Percentiles rank a stretch among this genome's conserved stretches.
Conservation (phyloP, 2,113 vertebrate genomes). For the Parus major region DNA sequence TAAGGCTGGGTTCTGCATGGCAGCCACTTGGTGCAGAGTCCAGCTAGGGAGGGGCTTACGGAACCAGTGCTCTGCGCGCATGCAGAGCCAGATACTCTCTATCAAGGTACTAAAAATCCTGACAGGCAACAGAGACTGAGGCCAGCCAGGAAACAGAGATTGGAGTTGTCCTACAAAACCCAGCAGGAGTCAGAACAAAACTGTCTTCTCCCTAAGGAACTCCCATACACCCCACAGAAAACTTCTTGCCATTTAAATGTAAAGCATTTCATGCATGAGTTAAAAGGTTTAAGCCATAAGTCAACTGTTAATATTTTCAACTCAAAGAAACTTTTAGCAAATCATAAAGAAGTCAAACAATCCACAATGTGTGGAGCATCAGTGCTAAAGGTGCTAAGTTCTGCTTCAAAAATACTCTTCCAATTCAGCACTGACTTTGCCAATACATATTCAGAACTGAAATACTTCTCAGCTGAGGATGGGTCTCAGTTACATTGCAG, state of each 20-base stretch:
- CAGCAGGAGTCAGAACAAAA: not conserved
- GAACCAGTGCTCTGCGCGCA: not conserved
- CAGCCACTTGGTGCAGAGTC: not conserved
- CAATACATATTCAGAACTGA: not conserved
- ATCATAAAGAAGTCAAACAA: not conserved
- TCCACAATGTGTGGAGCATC: not conserved
- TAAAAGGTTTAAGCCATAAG: not conserved
- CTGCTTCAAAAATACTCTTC: not conserved
- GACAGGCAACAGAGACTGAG: not conserved
- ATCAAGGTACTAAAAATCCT: not conserved
- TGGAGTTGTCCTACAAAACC: not conserved
- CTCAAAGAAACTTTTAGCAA: not conserved
- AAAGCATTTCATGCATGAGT: not conserved
- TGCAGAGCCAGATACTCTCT: rapidly evolving
- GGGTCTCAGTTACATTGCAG: not conserved
- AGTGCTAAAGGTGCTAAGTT: not conserved
- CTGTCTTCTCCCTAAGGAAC: not conserved
- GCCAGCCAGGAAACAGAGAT: not conserved
- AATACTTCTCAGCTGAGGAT: not conserved
- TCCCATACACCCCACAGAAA: not conserved
- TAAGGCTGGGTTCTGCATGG: rapidly evolving
- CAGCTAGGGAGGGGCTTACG: not conserved
- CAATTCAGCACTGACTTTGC: not conserved
- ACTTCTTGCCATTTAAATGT: not conserved
- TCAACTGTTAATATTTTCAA: not conserved